Percentiles rank a stretch among this genome's conserved stretches.
Evolutionary conservation across 2,113 vertebrate genomes (phyloP).

Genomic region (Phodopus roborovskii): DNA sequence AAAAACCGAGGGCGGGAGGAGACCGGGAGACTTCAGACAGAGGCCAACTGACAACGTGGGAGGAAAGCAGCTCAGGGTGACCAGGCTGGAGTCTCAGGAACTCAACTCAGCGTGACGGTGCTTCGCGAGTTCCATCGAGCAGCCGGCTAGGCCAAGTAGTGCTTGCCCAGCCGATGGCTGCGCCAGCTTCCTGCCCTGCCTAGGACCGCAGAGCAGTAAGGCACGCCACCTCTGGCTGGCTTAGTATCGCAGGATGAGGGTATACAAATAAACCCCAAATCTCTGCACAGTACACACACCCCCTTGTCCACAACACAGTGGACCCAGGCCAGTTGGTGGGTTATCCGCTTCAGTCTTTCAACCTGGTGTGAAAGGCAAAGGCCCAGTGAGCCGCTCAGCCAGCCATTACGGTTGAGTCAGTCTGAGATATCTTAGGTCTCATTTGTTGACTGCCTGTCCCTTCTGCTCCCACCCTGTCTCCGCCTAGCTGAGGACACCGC

Average conservation of each 20-base stretch:
- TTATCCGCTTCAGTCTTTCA: neutral
- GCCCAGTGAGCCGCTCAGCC: neutral
- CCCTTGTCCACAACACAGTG: neutral
- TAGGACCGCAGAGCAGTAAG: conserved; percentile 75
- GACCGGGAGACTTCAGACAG: conserved; percentile 55
- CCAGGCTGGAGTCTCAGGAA: conserved; percentile 59
- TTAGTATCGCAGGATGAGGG: conserved; percentile 26
- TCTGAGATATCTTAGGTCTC: conserved; percentile 44
- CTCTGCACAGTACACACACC: neutral
- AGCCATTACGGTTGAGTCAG: neutral
- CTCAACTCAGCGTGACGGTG: conserved; percentile 71
- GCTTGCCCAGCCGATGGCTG: conserved; percentile 79
- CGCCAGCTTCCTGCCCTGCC: conserved; percentile 86
- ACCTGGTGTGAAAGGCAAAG: neutral
- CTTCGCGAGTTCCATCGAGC: conserved; percentile 67
- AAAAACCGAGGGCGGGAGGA: conserved; percentile 69
- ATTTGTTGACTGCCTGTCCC: conserved; percentile 48
- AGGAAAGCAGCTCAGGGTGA: conserved; percentile 50
- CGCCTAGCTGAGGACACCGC: neutral
- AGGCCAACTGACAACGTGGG: neutral
- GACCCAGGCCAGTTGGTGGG: neutral
- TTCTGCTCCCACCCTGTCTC: conserved; percentile 11
- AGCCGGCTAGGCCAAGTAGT: conserved; percentile 76
- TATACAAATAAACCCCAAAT: conserved; percentile 56
- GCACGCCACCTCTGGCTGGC: conserved; percentile 72